Evolutionary conservation across 30 jellyfish, hydroid and myxozoan species (phyloP).

Genomic region (Haliclystus octoradiatus): DNA sequence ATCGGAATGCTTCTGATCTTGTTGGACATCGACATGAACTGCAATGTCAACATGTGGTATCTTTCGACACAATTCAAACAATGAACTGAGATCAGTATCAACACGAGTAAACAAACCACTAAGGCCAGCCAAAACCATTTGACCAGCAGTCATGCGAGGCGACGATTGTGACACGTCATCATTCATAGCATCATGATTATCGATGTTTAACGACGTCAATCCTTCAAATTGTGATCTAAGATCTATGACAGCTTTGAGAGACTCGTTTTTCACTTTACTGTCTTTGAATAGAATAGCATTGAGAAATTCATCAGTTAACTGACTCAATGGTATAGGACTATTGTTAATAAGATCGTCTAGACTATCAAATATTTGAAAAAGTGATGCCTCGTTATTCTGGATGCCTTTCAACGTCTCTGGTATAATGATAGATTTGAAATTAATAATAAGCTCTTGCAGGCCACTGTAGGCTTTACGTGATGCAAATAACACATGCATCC

Average conservation of each 20-base stretch:
- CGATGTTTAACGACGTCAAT: too few relatives aligned
- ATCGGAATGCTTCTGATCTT: constrained; percentile 46
- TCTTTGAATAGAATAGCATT: too few relatives aligned
- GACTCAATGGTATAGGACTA: neutral
- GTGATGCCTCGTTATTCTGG: constrained; percentile 53
- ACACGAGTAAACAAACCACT: constrained; percentile 65
- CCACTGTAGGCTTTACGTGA: constrained; percentile 62
- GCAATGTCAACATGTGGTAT: constrained; percentile 18
- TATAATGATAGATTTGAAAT: constrained; percentile 64
- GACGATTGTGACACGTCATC: neutral
- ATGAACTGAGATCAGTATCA: constrained; percentile 41
- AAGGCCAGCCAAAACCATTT: constrained; percentile 76
- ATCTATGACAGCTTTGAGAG: too few relatives aligned
- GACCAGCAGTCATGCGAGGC: constrained; percentile 67
- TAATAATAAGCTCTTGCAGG: constrained; percentile 67
- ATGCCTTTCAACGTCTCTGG: constrained; percentile 75
- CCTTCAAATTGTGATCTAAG: too few relatives aligned
- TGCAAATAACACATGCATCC: constrained; percentile 76
- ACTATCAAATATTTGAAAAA: constrained; percentile 25
- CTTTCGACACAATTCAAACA: constrained; percentile 54
- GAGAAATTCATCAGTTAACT: neutral
- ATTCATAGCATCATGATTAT: too few relatives aligned
- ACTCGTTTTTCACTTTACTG: too few relatives aligned
- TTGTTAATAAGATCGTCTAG: constrained; percentile 4
- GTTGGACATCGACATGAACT: constrained; percentile 46